These are phyloP conservation scores for Xestobium rufovillosum DNA, from an alignment of 2,888 invertebrate species.

Conservation along the genomic window DNA sequence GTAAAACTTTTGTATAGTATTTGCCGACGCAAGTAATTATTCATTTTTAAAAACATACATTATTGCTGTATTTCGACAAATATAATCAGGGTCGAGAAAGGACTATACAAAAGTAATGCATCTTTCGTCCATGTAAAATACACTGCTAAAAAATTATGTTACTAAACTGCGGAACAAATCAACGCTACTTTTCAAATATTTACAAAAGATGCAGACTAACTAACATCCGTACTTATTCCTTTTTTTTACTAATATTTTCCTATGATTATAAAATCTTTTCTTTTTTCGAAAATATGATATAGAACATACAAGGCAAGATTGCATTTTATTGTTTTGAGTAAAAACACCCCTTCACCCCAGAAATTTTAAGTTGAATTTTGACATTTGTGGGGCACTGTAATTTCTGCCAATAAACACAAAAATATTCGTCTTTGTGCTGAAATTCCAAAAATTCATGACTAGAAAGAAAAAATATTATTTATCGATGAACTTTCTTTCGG, in stretches of 20 bases:
- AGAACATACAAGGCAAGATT: background rate
- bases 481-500: too few relatives aligned
- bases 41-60: constrained; percentile 21
- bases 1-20: too few relatives aligned
- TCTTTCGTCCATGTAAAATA: too few relatives aligned
- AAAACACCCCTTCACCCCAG: background rate
- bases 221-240: constrained; percentile 2
- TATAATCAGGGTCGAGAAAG: too few relatives aligned
- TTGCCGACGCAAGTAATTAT: constrained; percentile 22
- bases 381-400: constrained; percentile 4
- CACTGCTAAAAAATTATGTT: constrained; percentile 9
- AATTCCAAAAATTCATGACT: too few relatives aligned
- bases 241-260: background rate
- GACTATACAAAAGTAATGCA: too few relatives aligned
- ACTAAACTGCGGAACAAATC: constrained; percentile 10
- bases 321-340: background rate
- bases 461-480: too few relatives aligned
- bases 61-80: too few relatives aligned
- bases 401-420: background rate
- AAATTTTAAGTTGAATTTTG: constrained; percentile 1
- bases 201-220: constrained; percentile 1
- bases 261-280: too few relatives aligned
- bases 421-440: too few relatives aligned
- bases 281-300: too few relatives aligned
- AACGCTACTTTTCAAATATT: too few relatives aligned